Percentiles rank a stretch among this genome's conserved stretches.
These are phyloP conservation scores for Lasius fuliginosus DNA, from an alignment of 2,888 invertebrate genomes.

Conservation along the genomic window DNA sequence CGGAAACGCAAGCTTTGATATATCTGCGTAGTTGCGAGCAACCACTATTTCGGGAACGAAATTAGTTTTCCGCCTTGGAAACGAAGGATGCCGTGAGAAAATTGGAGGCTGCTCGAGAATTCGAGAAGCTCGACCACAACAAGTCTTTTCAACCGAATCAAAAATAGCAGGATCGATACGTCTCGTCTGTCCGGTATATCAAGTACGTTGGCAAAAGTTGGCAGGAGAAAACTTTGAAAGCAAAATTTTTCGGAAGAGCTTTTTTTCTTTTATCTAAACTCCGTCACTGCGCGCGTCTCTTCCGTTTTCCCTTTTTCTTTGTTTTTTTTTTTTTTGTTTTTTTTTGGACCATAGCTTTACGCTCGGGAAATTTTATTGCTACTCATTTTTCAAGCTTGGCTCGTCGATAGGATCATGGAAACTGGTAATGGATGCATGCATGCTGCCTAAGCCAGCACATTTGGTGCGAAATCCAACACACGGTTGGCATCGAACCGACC, in stretches of 20 bases:
- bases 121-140: constrained; percentile 19
- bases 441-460: constrained; percentile 57
- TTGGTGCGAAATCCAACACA: constrained; percentile 74
- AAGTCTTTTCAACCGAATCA: constrained; percentile 38
- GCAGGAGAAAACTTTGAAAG: constrained; percentile 18
- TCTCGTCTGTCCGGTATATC: constrained; percentile 42
- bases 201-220: constrained; percentile 37
- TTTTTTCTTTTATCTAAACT: neutral
- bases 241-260: constrained; percentile 20
- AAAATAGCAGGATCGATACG: constrained; percentile 51
- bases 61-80: neutral
- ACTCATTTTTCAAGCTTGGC: constrained; percentile 40
- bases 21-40: constrained; percentile 29
- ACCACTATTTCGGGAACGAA: constrained; percentile 9
- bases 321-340: neutral
- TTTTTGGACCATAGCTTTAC: constrained; percentile 15
- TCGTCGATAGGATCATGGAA: constrained; percentile 40
- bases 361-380: constrained; percentile 44
- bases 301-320: no score
- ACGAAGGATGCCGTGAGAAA: neutral
- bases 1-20: constrained; percentile 39
- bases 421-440: constrained; percentile 55
- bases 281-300: neutral
- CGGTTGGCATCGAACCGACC: constrained; percentile 66
- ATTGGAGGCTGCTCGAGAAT: neutral